phyloP scores from a whole-genome alignment of 2,797 vertebrate species.

The Fistularia tabacaria region DNA sequence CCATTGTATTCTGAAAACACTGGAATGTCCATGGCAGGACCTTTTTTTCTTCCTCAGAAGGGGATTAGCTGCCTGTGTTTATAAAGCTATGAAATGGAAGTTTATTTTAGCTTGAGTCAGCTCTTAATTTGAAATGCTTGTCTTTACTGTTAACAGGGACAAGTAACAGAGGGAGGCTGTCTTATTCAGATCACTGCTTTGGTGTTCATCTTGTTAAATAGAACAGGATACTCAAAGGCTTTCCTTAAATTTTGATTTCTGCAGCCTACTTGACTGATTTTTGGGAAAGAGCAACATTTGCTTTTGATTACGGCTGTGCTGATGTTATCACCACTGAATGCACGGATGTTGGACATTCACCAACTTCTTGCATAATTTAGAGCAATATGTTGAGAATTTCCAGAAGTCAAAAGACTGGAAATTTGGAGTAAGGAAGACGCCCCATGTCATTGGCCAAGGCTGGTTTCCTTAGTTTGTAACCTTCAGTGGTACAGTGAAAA shows the following conservation, averaged over 20 bases:
- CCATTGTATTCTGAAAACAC: constrained; percentile 34
- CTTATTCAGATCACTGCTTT: constrained; percentile 14
- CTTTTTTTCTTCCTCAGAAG: constrained; percentile 54
- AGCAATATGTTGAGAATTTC: constrained; percentile 62
- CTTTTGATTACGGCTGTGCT: constrained; percentile 49
- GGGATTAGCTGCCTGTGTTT: constrained; percentile 34
- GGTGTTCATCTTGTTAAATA: constrained; percentile 17
- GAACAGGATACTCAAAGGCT: constrained; percentile 6
- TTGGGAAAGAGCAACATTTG: constrained; percentile 59
- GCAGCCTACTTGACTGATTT: constrained; percentile 2
- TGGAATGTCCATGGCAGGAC: constrained; percentile 42
- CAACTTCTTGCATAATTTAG: constrained; percentile 41
- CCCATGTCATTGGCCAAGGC: constrained; percentile 51
- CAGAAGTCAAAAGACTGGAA: constrained; percentile 59
- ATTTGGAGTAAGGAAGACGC: constrained; percentile 43
- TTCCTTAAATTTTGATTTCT: constrained; percentile 3
- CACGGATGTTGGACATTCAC: constrained; percentile 30
- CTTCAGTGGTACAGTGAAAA: constrained; percentile 54
- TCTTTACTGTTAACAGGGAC: constrained; percentile 33
- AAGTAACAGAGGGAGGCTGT: constrained; percentile 11
- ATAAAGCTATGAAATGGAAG: constrained; percentile 33
- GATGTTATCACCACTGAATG: constrained; percentile 34
- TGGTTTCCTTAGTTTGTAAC: constrained; percentile 67
- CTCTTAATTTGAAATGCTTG: constrained; percentile 44
- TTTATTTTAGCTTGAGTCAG: constrained; percentile 54